These are phyloP conservation scores for Bombus polaris DNA, from an alignment of 1,140 invertebrate species.

Conservation along the genomic window DNA sequence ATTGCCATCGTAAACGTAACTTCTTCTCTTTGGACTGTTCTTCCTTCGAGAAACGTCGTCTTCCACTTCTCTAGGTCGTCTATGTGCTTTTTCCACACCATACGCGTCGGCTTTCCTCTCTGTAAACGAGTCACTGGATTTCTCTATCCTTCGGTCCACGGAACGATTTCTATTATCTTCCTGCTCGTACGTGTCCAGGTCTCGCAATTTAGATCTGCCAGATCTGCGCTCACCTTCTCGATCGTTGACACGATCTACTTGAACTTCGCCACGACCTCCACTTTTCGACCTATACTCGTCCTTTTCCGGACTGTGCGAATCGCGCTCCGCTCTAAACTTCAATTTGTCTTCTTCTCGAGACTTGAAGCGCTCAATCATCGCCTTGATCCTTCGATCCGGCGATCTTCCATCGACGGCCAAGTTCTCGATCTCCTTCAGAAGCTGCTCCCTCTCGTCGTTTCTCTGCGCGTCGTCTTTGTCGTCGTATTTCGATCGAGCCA, in stretches of 20 bases:
- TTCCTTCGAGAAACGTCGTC: constrained; percentile 52
- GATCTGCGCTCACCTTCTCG: constrained; percentile 43
- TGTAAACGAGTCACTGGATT: neutral
- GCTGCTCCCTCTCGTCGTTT: constrained; percentile 53
- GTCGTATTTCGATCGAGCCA: constrained; percentile 8
- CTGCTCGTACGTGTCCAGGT: constrained; percentile 32
- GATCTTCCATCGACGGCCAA: constrained; percentile 55
- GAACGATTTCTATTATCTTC: constrained; percentile 50
- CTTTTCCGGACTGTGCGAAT: constrained; percentile 52
- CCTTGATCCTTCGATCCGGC: constrained; percentile 61
- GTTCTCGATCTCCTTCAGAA: constrained; percentile 55
- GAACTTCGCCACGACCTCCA: constrained; percentile 25
- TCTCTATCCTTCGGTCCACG: constrained; percentile 46
- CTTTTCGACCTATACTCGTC: constrained; percentile 45
- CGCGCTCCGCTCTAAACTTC: constrained; percentile 40
- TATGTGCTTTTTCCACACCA: neutral
- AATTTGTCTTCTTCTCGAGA: constrained; percentile 57
- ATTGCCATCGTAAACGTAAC: constrained; percentile 59
- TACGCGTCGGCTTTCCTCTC: constrained; percentile 34
- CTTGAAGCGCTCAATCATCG: constrained; percentile 66
- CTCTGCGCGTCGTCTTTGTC: constrained; percentile 5
- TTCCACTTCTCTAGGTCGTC: constrained; percentile 44
- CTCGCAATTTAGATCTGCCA: constrained; percentile 16
- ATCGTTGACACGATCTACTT: constrained; percentile 32
- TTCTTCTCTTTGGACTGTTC: constrained; percentile 58